Percentiles rank a stretch among this genome's conserved stretches.
Conservation (phyloP, 2,113 vertebrate genomes). For the Cyprinodon brontotheroides region DNA sequence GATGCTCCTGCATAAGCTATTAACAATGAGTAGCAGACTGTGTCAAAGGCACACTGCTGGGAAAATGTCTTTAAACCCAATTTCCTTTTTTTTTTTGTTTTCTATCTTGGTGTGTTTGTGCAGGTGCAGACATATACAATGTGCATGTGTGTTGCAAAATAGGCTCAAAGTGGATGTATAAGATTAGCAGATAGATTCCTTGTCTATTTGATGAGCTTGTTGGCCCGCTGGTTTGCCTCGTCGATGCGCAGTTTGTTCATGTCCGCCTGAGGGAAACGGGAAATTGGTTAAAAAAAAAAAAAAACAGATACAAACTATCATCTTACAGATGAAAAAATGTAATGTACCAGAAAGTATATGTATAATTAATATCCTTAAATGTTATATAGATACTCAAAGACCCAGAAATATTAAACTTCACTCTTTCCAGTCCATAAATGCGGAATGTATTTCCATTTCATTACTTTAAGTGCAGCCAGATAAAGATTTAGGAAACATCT, state of each 20-base stretch:
- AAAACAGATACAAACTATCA: background rate
- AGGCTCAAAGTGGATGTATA: slow-evolving; percentile 35
- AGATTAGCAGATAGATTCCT: slow-evolving; percentile 47
- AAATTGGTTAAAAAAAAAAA: background rate
- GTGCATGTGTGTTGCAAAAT: slow-evolving; percentile 22
- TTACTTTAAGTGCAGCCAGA: no score
- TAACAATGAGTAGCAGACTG: background rate
- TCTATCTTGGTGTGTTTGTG: background rate
- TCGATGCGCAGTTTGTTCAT: slow-evolving; percentile 91
- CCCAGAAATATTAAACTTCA: no score
- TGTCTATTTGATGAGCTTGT: slow-evolving; percentile 89
- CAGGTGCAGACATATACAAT: background rate
- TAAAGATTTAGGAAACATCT: no score
- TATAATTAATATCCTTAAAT: no score
- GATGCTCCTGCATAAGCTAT: slow-evolving; percentile 32
- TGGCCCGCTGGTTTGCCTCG: slow-evolving; percentile 90
- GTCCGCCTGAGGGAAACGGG: slow-evolving; percentile 84
- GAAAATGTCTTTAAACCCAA: slow-evolving; percentile 18
- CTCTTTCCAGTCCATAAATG: no score
- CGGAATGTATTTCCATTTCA: no score
- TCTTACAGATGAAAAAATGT: background rate
- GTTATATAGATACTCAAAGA: no score
- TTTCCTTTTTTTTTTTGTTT: slow-evolving; percentile 5
- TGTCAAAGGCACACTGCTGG: slow-evolving; percentile 12
- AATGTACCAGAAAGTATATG: no score